These are phyloP conservation scores for Acheta domesticus DNA, from an alignment of 2,888 invertebrate genomes.

Conservation along the genomic window DNA sequence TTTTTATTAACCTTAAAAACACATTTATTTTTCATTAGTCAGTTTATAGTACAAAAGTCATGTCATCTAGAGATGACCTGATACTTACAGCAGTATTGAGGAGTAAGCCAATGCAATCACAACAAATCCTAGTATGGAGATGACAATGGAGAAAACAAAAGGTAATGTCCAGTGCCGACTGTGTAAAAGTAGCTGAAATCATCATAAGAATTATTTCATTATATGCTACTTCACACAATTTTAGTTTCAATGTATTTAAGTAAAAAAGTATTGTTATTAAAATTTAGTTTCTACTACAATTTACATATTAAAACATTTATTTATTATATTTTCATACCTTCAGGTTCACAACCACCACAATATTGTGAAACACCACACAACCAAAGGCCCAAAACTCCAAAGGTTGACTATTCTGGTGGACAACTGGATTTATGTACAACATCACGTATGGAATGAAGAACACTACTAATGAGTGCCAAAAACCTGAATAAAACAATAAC, in stretches of 20 bases:
- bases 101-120: constrained; percentile 57
- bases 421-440: constrained; percentile 51
- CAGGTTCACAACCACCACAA: constrained; percentile 57
- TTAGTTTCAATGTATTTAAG: neutral
- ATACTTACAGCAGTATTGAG: constrained; percentile 42
- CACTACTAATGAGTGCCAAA: constrained; percentile 64
- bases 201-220: constrained; percentile 19
- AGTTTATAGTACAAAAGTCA: too few species aligned
- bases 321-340: constrained; percentile 45
- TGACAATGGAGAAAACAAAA: constrained; percentile 52
- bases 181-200: constrained; percentile 54
- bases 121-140: constrained; percentile 58
- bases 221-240: neutral
- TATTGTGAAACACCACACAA: constrained; percentile 56
- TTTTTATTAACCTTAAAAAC: too few species aligned
- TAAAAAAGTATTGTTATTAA: too few species aligned
- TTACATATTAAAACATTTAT: neutral
- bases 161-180: constrained; percentile 57
- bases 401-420: constrained; percentile 53
- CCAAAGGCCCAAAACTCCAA: constrained; percentile 53
- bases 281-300: neutral
- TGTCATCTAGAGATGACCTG: too few species aligned
- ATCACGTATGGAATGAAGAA: constrained; percentile 55
- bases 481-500: constrained; percentile 45
- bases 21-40: too few species aligned